phyloP scores from a whole-genome alignment of 2,113 vertebrate genomes.

The Xiphophorus couchianus region DNA sequence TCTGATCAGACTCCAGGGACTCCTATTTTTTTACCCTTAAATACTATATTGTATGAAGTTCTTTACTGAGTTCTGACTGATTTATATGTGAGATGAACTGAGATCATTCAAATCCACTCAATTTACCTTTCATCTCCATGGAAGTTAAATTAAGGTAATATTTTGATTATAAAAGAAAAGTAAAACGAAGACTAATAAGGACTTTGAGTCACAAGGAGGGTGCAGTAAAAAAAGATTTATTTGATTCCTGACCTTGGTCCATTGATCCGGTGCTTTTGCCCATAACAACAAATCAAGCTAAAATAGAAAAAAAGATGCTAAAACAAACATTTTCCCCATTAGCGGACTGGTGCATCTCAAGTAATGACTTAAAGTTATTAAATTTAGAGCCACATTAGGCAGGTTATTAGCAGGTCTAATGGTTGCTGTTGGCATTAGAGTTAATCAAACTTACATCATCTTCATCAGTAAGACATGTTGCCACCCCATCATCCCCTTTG shows the following conservation, averaged over 20 bases:
- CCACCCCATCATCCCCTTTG: constrained; percentile 39
- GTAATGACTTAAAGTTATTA: neutral
- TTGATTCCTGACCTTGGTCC: neutral
- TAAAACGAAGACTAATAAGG: neutral
- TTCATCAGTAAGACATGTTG: constrained; percentile 24
- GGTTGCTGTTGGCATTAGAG: constrained; percentile 28
- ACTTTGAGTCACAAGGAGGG: neutral
- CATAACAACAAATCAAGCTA: neutral
- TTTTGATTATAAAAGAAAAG: neutral
- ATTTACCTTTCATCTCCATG: neutral
- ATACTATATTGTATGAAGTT: no score
- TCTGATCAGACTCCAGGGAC: neutral
- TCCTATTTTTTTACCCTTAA: neutral
- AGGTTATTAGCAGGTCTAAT: constrained; percentile 4
- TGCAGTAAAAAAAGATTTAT: neutral
- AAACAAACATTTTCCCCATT: neutral
- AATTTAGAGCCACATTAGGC: neutral
- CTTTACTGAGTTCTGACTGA: neutral
- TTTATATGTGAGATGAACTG: neutral
- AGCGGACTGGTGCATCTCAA: neutral
- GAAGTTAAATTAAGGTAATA: no score
- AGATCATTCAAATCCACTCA: no score
- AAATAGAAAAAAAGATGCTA: neutral
- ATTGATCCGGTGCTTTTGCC: neutral
- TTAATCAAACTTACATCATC: constrained; percentile 14